These are phyloP conservation scores for Ascidia mentula DNA, from an alignment of 23 tunicate species.

Conservation along the genomic window DNA sequence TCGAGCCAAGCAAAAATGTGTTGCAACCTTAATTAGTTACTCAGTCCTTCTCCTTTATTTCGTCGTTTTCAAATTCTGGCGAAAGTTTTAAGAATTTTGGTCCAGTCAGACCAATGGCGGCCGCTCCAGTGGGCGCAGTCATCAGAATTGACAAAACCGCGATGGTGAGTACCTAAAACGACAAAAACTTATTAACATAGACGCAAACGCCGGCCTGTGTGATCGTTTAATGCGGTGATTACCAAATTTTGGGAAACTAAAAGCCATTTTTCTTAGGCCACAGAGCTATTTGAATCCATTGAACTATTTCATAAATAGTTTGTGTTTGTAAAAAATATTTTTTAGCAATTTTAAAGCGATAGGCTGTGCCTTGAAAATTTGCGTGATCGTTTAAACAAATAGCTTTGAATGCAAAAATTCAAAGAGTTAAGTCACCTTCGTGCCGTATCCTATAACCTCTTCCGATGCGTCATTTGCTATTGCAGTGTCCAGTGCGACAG, in stretches of 20 bases:
- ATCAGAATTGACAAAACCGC: slow-evolving; percentile 75
- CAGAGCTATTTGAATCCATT: no score
- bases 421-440: slow-evolving; percentile 20
- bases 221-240: no score
- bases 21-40: not conserved
- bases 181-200: no score
- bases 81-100: slow-evolving; percentile 46
- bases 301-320: no score
- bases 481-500: slow-evolving; percentile 9
- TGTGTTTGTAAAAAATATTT: no score
- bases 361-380: no score
- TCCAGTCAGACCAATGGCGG: slow-evolving; percentile 65
- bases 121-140: slow-evolving; percentile 78
- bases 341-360: no score
- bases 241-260: no score
- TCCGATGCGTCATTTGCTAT: slow-evolving; percentile 4
- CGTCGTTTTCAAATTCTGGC: not conserved
- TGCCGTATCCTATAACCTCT: slow-evolving; percentile 16
- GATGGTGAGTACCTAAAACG: slow-evolving; percentile 44
- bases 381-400: no score
- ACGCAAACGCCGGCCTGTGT: no score
- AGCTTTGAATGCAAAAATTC: no score
- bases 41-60: not conserved
- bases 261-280: no score
- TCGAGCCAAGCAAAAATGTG: not conserved